Evolutionary conservation across 2,113 vertebrate species (phyloP).

Genomic region (Tichodroma muraria): DNA sequence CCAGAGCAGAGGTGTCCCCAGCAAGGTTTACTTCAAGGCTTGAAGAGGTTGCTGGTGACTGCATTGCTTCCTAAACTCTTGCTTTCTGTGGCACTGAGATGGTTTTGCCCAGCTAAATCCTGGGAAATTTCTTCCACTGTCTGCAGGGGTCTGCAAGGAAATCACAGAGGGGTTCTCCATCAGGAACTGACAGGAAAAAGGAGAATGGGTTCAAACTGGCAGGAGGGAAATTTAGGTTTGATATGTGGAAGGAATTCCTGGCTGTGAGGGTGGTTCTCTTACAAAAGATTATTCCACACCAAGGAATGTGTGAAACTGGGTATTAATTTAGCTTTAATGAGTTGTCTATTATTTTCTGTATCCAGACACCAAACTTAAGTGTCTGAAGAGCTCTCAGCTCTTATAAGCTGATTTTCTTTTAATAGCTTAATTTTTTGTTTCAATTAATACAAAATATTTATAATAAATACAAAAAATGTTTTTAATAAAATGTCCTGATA

Average conservation of each 20-base stretch:
- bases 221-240: background rate
- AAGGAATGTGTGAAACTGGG: background rate
- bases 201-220: background rate
- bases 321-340: background rate
- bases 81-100: background rate
- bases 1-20: background rate
- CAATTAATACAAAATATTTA: too few relatives aligned
- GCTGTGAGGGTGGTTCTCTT: background rate
- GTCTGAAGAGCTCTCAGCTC: background rate
- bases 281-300: background rate
- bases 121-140: background rate
- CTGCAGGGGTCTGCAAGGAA: background rate
- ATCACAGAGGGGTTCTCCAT: background rate
- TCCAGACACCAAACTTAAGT: background rate
- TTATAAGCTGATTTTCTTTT: background rate
- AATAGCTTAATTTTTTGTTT: background rate
- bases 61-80: background rate
- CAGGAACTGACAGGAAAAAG: background rate
- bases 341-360: background rate
- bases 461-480: too few relatives aligned
- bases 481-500: background rate
- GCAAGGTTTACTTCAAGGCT: background rate
- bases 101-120: background rate
- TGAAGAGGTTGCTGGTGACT: background rate
- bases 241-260: background rate